These are phyloP conservation scores for Eutolmus rufibarbis DNA, from an alignment of 2,888 invertebrate species.

Conservation along the genomic window DNA sequence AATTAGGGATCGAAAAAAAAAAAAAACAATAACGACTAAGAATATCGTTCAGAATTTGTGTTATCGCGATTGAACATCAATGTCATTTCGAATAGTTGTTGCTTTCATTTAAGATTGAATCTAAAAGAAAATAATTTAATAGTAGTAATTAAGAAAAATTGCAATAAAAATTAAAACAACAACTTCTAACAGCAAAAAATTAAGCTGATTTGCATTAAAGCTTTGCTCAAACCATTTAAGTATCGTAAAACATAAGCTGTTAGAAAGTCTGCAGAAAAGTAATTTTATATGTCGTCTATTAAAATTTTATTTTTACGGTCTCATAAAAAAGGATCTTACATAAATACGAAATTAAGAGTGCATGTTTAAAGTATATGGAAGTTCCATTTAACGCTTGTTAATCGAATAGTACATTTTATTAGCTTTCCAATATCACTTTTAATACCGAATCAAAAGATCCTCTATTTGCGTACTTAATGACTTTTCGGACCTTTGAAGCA, in stretches of 20 bases:
- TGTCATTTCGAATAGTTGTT: too few relatives aligned
- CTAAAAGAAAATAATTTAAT: not conserved
- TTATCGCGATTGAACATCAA: too few relatives aligned
- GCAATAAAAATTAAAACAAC: not conserved
- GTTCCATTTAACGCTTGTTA: not conserved
- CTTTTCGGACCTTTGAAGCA: not conserved
- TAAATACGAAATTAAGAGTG: not conserved
- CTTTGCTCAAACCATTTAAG: not conserved
- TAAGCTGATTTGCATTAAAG: not conserved
- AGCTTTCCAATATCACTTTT: not conserved
- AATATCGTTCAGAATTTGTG: too few relatives aligned
- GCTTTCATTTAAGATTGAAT: not conserved
- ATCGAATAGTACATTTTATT: not conserved
- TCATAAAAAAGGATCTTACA: not conserved
- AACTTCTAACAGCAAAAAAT: not conserved
- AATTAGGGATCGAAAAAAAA: too few relatives aligned
- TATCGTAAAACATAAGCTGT: not conserved
- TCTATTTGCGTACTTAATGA: not conserved
- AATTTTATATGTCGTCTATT: not conserved
- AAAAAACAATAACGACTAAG: too few relatives aligned
- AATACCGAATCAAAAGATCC: not conserved
- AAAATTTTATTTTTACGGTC: not conserved
- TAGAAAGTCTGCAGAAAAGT: not conserved
- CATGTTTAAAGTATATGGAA: not conserved
- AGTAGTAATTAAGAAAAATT: not conserved